Conservation (phyloP, 2,113 vertebrate genomes). For the Pteropus alecto region DNA sequence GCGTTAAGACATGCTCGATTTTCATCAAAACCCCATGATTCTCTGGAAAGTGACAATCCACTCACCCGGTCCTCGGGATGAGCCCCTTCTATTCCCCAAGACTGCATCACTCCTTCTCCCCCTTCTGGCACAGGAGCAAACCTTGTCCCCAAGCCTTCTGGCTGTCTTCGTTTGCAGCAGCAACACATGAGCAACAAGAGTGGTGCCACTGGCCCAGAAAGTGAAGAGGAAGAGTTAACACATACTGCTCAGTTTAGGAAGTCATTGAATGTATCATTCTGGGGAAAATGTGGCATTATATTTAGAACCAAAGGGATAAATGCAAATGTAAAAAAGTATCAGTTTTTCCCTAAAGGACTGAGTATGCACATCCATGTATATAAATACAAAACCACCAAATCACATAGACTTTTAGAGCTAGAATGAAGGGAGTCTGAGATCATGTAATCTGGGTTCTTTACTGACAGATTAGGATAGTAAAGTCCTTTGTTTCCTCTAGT, state of each 20-base stretch:
- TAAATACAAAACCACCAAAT: neutral
- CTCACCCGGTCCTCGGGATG: conserved; percentile 93
- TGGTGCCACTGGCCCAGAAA: conserved; percentile 47
- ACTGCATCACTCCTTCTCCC: conserved; percentile 85
- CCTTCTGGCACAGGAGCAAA: conserved; percentile 87
- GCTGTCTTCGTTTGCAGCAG: conserved; percentile 66
- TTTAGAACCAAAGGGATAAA: neutral
- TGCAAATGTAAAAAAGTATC: neutral
- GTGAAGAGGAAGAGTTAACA: neutral
- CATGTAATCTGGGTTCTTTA: neutral
- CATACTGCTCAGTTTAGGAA: neutral
- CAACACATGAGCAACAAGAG: conserved; percentile 70
- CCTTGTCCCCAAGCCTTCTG: conserved; percentile 78
- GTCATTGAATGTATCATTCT: neutral
- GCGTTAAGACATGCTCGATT: neutral
- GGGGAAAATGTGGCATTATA: neutral
- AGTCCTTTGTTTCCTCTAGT: neutral
- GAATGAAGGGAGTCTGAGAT: neutral
- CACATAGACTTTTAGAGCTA: neutral
- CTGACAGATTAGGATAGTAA: neutral
- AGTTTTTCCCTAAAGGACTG: neutral
- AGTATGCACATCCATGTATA: neutral
- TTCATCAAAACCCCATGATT: neutral
- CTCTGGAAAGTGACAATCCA: neutral
- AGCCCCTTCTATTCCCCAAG: conserved; percentile 90